Percentiles rank a stretch among this genome's conserved stretches.
phyloP scores from a whole-genome alignment of 2,113 vertebrate species.

The Coturnix japonica region DNA sequence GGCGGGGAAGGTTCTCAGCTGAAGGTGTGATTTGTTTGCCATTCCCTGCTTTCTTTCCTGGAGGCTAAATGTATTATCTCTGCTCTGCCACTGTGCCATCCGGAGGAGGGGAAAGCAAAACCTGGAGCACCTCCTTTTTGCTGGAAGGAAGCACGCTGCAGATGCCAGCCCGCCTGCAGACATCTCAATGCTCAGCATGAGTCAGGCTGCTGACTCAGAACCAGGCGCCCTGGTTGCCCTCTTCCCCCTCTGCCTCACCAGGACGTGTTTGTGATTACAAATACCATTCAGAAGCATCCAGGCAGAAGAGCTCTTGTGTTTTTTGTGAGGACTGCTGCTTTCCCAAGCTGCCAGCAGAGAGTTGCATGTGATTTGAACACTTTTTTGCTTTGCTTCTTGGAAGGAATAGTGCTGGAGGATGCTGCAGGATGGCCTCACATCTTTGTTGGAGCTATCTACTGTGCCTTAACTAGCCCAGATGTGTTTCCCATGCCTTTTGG shows the following conservation, averaged over 20 bases:
- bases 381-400: neutral
- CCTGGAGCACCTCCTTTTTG: constrained; percentile 18
- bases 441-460: neutral
- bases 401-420: neutral
- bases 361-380: fast-evolving
- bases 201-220: neutral
- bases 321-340: neutral
- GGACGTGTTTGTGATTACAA: neutral
- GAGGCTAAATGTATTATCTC: neutral
- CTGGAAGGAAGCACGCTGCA: neutral
- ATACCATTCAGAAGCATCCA: fast-evolving
- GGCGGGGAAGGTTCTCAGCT: neutral
- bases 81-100: fast-evolving
- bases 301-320: neutral
- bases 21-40: neutral
- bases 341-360: neutral
- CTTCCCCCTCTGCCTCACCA: neutral
- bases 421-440: fast-evolving
- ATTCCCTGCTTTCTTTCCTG: neutral
- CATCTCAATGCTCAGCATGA: neutral
- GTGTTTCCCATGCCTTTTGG: neutral
- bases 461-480: neutral
- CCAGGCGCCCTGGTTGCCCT: neutral
- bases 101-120: fast-evolving
- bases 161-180: neutral